Evolutionary conservation across 2,113 vertebrate species (phyloP), one percentile per base, ranked within the genome.

Genomic region (Ictalurus punctatus): DNA sequence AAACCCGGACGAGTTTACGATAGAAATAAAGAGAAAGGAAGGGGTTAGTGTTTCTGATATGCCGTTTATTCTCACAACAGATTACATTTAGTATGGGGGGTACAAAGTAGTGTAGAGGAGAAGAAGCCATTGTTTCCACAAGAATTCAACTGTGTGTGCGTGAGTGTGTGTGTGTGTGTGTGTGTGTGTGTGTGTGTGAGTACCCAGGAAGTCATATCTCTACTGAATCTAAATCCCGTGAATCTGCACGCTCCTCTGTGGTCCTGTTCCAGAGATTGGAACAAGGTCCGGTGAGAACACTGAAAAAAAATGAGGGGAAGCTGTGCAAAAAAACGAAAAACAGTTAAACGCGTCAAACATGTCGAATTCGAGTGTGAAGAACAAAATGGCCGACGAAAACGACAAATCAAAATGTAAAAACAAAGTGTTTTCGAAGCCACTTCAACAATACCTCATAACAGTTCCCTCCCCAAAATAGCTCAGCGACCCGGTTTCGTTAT

Each of bases 21-120:
- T 48, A 48, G 6, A 48, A 40, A 58, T 65, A 91, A 85, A 90
- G 5, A 13, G 67, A 78, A 48, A 12, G 21, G 5, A 56, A 27
- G 34, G 1, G 8, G 65, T n/a, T 83, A 73, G n/a, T 34, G 4
- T 25, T 78, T 94, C 94, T 95, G 92, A 92, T 93, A 95, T 95
- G 94, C 92, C 94, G 94, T 98, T 98, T 98, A 98, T 98, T 98
- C 95, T 96, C 95, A 96, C 96, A 96, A 96, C 94, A 95, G 94
- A 94, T 96, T 98, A 98, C 97, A 98, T 96, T 96, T 95, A 96
- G 34, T 96, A 95, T 93, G 92, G 95, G 95, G 95, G 96, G 95
- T 96, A 96, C 93, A 96, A 97, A 95, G 94, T 95, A 94, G 96
- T 95, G 95, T 96, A 95, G 94, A 96, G 95, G 94, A 93, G 95